phyloP scores from a whole-genome alignment of 2,797 vertebrate genomes.

The Lepidocolaptes lacrymiger region DNA sequence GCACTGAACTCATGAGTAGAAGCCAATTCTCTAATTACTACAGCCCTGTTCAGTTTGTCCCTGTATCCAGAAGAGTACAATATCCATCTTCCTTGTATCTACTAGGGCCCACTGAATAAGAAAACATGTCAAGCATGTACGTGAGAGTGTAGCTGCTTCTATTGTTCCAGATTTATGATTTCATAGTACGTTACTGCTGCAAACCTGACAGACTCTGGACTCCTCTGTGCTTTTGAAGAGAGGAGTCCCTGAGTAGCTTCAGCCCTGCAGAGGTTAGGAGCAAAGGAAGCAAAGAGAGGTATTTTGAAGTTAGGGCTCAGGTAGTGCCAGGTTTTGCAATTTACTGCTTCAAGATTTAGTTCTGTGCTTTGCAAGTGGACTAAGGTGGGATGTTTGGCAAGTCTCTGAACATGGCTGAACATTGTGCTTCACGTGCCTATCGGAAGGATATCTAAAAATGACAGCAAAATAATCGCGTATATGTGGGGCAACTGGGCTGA shows the following conservation, averaged over 20 bases:
- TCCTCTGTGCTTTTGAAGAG: not conserved
- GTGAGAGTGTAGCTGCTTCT: not conserved
- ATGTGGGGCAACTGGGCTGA: not conserved
- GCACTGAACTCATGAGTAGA: not conserved
- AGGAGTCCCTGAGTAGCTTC: not conserved
- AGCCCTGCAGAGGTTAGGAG: not conserved
- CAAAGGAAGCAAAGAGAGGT: not conserved
- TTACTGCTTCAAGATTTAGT: not conserved
- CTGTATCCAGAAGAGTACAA: not conserved
- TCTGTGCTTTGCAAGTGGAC: not conserved
- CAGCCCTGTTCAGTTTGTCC: not conserved
- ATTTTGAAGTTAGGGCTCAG: not conserved
- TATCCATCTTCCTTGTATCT: not conserved
- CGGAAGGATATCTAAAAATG: not conserved
- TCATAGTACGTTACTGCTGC: not conserved
- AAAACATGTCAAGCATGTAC: not conserved
- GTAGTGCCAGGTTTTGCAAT: not conserved
- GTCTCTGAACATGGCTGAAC: not conserved
- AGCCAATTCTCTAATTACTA: not conserved
- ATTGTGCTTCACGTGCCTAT: accelerated
- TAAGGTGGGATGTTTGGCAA: not conserved
- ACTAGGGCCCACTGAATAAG: not conserved
- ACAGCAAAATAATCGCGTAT: not conserved
- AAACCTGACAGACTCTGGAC: not conserved
- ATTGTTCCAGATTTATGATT: not conserved